Evolutionary conservation across 2,888 invertebrate genomes (phyloP), one percentile per base, ranked within the genome.

Genomic region (Cephus pygmeus): DNA sequence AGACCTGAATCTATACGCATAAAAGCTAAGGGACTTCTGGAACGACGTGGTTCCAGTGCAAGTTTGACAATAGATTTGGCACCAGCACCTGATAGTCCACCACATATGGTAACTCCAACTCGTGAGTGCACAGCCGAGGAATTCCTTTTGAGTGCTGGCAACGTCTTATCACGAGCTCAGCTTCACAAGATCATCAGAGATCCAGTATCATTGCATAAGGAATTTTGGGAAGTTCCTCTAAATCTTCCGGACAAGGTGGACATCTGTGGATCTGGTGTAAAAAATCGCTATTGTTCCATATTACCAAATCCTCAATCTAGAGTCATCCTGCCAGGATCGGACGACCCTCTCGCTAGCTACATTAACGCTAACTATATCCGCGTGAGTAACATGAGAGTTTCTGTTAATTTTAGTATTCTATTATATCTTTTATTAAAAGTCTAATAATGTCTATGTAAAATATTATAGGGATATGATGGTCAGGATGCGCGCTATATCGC

Each of bases 351-450:
- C 3, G 91, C 92, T 34, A 95, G 95, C 79, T 98, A 98, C 89
- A 97, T 98, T 79, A 98, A 98, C 92, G 98, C 98, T 85, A 98
- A 98, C 93, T 98, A 96, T 91, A 96, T 98, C 85, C 95, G 97
- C 94, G 97, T 97, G 88, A 92, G 92, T 90, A 71, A 56, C 23
- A 23, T 40, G 30, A 40, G n/a, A 56, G 12, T 23, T 11, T 76
- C 6, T 56, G 56, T 68, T 3, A 2, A 35, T 33, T 75, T 11
- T 40, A 11, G 4, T 40, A 40, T 3, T 56, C 12, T 23, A 75
- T 36, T n/a, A 31, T 23, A 75, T 34, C 23, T 75, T 31, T 30
- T 23, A 34, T 34, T n/a, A 69, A 75, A 68, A 15, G 56, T 40
- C 4, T 34, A 34, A n/a, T 12, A 15, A 33, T 36, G 34, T 40